Conservation (phyloP, 2,888 invertebrate species). For the Macaria notata region DNA sequence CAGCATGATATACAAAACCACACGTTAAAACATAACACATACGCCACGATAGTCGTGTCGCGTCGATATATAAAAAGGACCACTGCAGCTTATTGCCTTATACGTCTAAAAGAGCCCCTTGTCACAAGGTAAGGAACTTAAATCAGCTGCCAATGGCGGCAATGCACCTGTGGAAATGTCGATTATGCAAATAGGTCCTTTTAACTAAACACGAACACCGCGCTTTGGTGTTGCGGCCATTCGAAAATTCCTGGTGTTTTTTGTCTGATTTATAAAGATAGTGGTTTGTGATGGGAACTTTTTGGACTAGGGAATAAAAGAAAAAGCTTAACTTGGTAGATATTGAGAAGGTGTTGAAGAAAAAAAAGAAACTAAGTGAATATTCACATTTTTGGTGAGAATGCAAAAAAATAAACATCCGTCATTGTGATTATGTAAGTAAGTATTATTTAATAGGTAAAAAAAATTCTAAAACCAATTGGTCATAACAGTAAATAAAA, state of each 20-base stretch:
- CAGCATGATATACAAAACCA: too few species aligned
- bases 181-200: slow-evolving; percentile 76
- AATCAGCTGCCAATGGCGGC: slow-evolving; percentile 68
- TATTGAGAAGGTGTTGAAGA: too few species aligned
- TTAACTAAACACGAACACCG: slow-evolving; percentile 71
- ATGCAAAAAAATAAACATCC: too few species aligned
- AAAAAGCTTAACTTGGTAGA: too few species aligned
- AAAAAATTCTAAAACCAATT: too few species aligned
- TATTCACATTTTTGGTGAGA: too few species aligned
- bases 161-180: slow-evolving; percentile 77
- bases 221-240: slow-evolving; percentile 53
- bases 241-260: slow-evolving; percentile 46
- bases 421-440: too few species aligned
- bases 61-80: slow-evolving; percentile 68
- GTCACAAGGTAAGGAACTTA: slow-evolving; percentile 66
- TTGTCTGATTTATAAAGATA: slow-evolving; percentile 15
- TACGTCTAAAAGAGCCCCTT: slow-evolving; percentile 63
- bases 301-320: neutral
- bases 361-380: too few species aligned
- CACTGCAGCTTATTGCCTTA: slow-evolving; percentile 66
- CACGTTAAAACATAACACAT: too few species aligned
- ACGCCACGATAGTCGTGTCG: slow-evolving; percentile 46
- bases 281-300: slow-evolving; percentile 1
- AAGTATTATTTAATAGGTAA: too few species aligned
- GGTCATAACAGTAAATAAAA: too few species aligned